Evolutionary conservation across 1,140 invertebrate species (phyloP), one percentile per base, ranked within the genome.

Genomic region (Anastrepha ludens): DNA sequence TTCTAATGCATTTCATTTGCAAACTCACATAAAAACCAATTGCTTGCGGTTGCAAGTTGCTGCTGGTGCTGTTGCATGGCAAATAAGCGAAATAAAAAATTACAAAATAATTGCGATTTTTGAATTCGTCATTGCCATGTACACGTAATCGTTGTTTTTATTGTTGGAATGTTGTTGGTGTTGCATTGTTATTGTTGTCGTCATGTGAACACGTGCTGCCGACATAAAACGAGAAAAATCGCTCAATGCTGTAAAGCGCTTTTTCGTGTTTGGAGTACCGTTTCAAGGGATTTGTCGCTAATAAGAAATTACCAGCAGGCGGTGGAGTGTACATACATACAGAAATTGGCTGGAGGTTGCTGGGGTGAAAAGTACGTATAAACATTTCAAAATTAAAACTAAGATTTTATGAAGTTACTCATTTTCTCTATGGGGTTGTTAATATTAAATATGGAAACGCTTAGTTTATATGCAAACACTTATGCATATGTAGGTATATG

Each of bases 1-100:
- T 81, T 58, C 11, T 2, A 81, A 81, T 7, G 47, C 17, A 55
- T 81, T 81, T 81, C 74, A 50, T 55, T 81, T 50, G 74, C 11
- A 41, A 50, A 67, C 17, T 55, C n/a, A 13, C n/a, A 58, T 55
- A n/a, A 81, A 81, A 81, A 47, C 41, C 74, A 81, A 81, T 81
- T 81, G 74, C 44, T 50, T 81, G 74, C n/a, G 74, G 50, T 81
- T 81, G 74, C 41, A 6, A n/a, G 74, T 78, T 78, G 41, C n/a
- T 74, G 70, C 41, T 74, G 70, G 39, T 44, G n/a, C n/a, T 74
- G 74, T 81, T 81, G 74, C 74, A 55, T 81, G 9, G 74, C 74
- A 81, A 81, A 55, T 81, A 55, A 81, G 74, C 74, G 74, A 50
- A 47, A 74, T 81, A 55, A 81, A 81, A 81, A 81, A 81, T 81